These are phyloP conservation scores for Toxostoma redivivum DNA, from an alignment of 2,113 vertebrate genomes.

Conservation along the genomic window DNA sequence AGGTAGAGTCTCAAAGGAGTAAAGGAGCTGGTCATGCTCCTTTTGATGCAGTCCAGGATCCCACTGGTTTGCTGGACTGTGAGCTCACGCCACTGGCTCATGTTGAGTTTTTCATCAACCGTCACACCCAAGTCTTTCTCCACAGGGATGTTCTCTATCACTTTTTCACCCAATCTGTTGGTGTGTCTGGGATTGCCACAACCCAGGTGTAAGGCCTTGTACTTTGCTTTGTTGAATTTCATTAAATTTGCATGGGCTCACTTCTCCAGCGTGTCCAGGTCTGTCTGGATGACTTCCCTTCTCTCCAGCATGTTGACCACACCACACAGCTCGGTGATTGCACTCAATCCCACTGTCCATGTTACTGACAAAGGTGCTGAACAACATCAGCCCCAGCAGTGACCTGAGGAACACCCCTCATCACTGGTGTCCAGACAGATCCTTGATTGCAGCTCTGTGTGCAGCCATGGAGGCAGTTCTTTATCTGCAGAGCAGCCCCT, in stretches of 20 bases:
- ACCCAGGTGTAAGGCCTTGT: neutral
- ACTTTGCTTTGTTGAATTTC: neutral
- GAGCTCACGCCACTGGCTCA: neutral
- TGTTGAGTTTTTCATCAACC: neutral
- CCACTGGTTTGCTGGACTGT: neutral
- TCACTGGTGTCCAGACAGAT: neutral
- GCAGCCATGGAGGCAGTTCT: accelerated
- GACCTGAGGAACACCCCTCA: neutral
- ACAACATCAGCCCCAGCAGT: no score
- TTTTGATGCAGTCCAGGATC: neutral
- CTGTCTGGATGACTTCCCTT: neutral
- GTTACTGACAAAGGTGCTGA: no score
- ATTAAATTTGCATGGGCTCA: neutral
- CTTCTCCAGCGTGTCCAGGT: accelerated
- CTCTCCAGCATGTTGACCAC: accelerated
- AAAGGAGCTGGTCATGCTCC: accelerated
- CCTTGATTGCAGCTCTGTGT: neutral
- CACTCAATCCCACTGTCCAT: neutral
- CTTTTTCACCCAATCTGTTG: neutral
- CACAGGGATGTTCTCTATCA: neutral
- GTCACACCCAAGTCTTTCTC: neutral
- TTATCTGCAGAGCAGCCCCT: neutral
- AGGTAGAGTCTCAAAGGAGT: neutral
- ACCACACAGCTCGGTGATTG: neutral
- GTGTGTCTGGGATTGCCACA: neutral